Evolutionary conservation across 1,140 invertebrate species (phyloP), one percentile per base, ranked within the genome.

Genomic region (Vanessa tameamea): DNA sequence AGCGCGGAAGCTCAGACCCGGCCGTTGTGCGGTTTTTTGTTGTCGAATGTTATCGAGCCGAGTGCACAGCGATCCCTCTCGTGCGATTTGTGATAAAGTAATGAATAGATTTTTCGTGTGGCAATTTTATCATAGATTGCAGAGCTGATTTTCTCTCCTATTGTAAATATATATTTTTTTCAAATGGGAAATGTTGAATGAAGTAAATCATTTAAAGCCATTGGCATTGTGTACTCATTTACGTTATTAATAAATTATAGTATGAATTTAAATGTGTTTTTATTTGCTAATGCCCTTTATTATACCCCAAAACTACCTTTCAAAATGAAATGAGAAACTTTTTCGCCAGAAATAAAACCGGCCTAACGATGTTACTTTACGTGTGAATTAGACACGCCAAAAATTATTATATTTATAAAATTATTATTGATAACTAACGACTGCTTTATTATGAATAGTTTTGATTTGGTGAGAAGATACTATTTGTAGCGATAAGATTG

Each of bases 191-290:
- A 86, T 90, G 85, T 88, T 86, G 84, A 90, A 89, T 90, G 85
- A 91, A 91, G 85, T 90, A 81, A 92, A 91, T 87, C 85, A 87
- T 90, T 91, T 90, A 83, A 91, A 91, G 89, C 89, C 90, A 89
- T 86, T 89, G 89, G 89, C 91, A 87, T 91, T 90, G 88, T 92
- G 90, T 92, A 92, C 89, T 91, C 89, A 91, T 91, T 92, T 92
- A 91, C 87, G 88, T 91, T 92, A 90, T 90, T 87, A 91, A 92
- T 91, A 92, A 92, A 92, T 91, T 88, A 90, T 91, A 88, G 89
- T 90, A 92, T 91, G 83, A 88, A 89, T 80, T 83, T 76, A 74
- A 63, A 84, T 79, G 76, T 84, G 82, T 91, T 87, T 82, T 85
- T 48, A 72, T 76, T 76, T 72, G 7, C 55, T 14, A 43, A 7